Conservation (phyloP, 2,113 vertebrate genomes). For the Cochlearius cochlearius region DNA sequence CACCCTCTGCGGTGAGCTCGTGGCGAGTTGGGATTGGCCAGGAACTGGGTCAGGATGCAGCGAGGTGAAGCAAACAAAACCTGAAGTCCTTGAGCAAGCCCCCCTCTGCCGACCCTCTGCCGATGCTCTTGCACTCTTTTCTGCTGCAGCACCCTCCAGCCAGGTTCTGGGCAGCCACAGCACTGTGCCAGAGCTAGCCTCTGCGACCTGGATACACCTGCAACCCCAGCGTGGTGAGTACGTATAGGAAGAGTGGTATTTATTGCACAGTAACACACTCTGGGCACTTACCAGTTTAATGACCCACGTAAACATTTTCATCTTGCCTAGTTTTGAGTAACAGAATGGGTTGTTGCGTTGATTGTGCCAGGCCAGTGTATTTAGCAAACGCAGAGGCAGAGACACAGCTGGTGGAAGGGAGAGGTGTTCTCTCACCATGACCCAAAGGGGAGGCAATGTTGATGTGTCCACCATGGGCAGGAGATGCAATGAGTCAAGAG, state of each 20-base stretch:
- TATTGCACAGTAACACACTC: neutral
- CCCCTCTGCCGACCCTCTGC: accelerated
- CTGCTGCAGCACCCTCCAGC: neutral
- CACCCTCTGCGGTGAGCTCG: neutral
- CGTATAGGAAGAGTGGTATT: accelerated
- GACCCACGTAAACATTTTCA: accelerated
- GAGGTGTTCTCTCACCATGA: neutral
- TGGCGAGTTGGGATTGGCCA: neutral
- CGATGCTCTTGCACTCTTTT: accelerated
- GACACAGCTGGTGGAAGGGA: neutral
- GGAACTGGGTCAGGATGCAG: conserved; percentile 21
- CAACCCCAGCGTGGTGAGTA: neutral
- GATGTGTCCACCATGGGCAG: neutral
- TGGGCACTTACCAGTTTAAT: neutral
- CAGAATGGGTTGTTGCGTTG: no score
- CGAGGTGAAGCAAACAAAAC: neutral
- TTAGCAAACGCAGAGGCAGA: neutral
- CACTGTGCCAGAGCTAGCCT: neutral
- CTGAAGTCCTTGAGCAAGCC: neutral
- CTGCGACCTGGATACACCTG: accelerated
- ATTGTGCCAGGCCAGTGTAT: no score
- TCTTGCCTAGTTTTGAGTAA: neutral
- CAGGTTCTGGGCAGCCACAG: neutral
- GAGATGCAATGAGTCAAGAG: neutral
- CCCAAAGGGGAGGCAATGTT: neutral